These are phyloP conservation scores for Microctonus brassicae DNA, from an alignment of 2,888 invertebrate species.

Conservation along the genomic window DNA sequence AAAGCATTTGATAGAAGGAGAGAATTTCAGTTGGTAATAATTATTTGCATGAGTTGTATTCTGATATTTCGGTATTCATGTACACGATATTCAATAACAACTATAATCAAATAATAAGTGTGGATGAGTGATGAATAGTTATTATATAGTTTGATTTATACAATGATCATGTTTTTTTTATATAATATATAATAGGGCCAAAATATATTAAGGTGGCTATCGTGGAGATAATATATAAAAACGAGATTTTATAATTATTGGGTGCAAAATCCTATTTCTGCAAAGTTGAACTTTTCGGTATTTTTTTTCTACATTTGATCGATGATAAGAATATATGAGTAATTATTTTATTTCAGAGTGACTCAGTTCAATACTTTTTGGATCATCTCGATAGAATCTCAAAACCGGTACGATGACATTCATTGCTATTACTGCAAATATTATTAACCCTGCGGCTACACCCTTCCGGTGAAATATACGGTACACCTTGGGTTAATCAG, in stretches of 20 bases:
- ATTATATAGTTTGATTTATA: neutral
- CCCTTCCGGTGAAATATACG: too few species aligned
- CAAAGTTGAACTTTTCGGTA: neutral
- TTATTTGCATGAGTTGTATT: conserved; percentile 6
- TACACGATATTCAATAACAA: neutral
- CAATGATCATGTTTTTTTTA: neutral
- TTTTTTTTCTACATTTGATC: conserved; percentile 16
- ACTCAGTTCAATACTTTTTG: conserved; percentile 97
- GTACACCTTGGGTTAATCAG: too few species aligned
- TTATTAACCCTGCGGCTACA: too few species aligned
- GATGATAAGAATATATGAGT: conserved; percentile 29
- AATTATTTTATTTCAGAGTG: conserved; percentile 81
- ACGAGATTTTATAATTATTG: neutral
- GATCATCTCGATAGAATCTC: conserved; percentile 92
- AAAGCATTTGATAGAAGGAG: conserved; percentile 93
- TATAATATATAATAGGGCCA: neutral
- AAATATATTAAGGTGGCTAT: neutral
- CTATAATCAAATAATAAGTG: neutral
- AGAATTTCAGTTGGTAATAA: conserved; percentile 95
- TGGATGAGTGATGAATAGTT: neutral
- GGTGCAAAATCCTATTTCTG: conserved; percentile 22
- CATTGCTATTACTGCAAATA: too few species aligned
- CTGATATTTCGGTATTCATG: neutral
- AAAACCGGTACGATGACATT: conserved; percentile 70
- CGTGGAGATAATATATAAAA: neutral